Evolutionary conservation across 1,140 invertebrate genomes (phyloP).

Genomic region (Caenorhabditis inopinata): DNA sequence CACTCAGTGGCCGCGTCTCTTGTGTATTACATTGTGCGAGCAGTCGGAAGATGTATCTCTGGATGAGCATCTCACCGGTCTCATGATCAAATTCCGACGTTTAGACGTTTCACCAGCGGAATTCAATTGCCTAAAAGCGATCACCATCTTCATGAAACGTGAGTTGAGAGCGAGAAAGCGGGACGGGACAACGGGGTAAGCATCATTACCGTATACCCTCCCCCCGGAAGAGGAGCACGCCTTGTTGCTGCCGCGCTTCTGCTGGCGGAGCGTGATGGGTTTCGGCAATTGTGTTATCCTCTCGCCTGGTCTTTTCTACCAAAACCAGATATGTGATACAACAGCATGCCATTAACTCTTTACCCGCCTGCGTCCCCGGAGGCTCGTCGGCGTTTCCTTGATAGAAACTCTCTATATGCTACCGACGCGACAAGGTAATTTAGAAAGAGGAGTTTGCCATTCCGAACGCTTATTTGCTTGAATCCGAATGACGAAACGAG

Average conservation of each 20-base stretch:
- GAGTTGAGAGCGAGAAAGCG: background rate
- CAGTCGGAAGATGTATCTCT: background rate
- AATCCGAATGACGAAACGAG: background rate
- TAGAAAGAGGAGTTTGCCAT: background rate
- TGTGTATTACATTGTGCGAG: slow-evolving; percentile 10
- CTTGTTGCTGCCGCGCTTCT: slow-evolving; percentile 25
- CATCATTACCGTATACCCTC: slow-evolving; percentile 27
- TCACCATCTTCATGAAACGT: slow-evolving; percentile 34
- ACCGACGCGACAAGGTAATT: slow-evolving; percentile 25
- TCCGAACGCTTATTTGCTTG: background rate
- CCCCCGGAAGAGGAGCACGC: background rate
- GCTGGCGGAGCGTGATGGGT: slow-evolving; percentile 12
- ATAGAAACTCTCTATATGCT: background rate
- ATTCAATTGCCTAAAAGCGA: slow-evolving; percentile 31
- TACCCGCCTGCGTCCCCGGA: slow-evolving; percentile 28
- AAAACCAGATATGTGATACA: slow-evolving; percentile 12
- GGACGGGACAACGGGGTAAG: background rate
- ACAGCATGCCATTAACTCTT: slow-evolving; percentile 32
- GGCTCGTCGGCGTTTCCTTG: background rate
- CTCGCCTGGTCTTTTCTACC: slow-evolving; percentile 17
- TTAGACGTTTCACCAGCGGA: slow-evolving; percentile 27
- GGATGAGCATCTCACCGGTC: background rate
- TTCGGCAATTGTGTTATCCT: slow-evolving; percentile 34
- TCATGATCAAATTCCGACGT: slow-evolving; percentile 30
- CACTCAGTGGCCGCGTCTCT: slow-evolving; percentile 15